These are phyloP conservation scores for Amphipoea oculea DNA, from an alignment of 2,888 invertebrate species.

Conservation along the genomic window DNA sequence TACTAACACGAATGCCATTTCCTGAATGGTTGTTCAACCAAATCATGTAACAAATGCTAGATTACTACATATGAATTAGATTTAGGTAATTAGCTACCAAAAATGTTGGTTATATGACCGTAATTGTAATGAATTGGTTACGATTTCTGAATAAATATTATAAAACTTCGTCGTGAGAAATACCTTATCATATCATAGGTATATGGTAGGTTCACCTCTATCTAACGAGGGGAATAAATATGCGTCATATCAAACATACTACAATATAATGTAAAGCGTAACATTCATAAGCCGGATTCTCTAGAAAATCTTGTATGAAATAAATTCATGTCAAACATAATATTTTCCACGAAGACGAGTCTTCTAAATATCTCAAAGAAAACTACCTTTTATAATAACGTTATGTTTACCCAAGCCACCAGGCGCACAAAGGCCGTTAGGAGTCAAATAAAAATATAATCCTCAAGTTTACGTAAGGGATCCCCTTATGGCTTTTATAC, in stretches of 20 bases:
- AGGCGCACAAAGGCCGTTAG: slow-evolving; percentile 46
- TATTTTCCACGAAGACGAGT: slow-evolving; percentile 24
- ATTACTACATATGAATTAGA: neutral
- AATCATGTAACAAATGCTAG: neutral
- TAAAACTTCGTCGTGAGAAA: neutral
- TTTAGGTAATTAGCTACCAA: neutral
- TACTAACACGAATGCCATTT: neutral
- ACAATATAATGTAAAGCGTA: neutral
- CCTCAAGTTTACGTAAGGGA: slow-evolving; percentile 54
- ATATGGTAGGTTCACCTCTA: neutral
- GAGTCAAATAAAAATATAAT: slow-evolving; percentile 59
- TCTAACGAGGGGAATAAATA: neutral
- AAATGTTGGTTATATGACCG: neutral
- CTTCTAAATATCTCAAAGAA: slow-evolving; percentile 49
- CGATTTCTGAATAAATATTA: neutral
- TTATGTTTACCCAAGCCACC: slow-evolving; percentile 39
- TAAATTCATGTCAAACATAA: slow-evolving; percentile 42
- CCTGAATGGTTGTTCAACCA: neutral
- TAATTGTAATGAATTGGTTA: neutral
- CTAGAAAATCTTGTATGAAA: slow-evolving; percentile 15
- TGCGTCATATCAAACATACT: neutral
- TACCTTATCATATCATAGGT: too few species aligned
- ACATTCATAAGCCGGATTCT: neutral
- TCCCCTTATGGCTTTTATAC: slow-evolving; percentile 30
- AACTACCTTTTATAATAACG: slow-evolving; percentile 44